phyloP scores from a whole-genome alignment of 1,140 invertebrate genomes.

The Eulimnadia texana region DNA sequence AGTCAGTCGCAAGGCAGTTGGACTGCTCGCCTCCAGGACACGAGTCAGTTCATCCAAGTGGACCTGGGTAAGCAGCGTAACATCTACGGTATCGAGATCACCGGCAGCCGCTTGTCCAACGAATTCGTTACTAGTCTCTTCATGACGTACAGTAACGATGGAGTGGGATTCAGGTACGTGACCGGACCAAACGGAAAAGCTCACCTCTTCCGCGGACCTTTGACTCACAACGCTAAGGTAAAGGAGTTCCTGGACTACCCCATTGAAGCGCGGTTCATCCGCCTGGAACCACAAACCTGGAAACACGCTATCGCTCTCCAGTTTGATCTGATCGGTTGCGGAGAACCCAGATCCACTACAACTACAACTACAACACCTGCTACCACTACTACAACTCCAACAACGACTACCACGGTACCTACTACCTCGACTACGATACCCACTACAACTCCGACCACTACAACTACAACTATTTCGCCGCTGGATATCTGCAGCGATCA shows the following conservation, averaged over 20 bases:
- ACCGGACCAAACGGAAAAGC: constrained; percentile 20
- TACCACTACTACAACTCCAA: no score
- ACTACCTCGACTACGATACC: constrained; percentile 5
- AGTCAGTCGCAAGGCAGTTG: constrained; percentile 36
- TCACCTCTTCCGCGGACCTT: constrained; percentile 54
- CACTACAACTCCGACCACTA: background rate
- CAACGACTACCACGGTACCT: background rate
- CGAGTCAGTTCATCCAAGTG: constrained; percentile 52
- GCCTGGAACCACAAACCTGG: constrained; percentile 59
- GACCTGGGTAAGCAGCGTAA: constrained; percentile 43
- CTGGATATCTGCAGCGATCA: constrained; percentile 37
- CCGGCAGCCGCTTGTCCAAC: constrained; percentile 42
- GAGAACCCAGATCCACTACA: constrained; percentile 21
- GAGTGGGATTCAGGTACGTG: constrained; percentile 38
- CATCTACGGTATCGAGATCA: constrained; percentile 53
- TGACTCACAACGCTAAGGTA: constrained; percentile 39
- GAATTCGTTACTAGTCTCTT: constrained; percentile 60
- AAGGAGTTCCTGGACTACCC: constrained; percentile 45
- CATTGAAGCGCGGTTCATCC: constrained; percentile 52
- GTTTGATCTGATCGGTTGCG: constrained; percentile 59
- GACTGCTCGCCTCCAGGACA: constrained; percentile 39
- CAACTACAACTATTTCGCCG: constrained; percentile 4
- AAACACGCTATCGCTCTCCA: constrained; percentile 52
- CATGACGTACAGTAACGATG: constrained; percentile 50
- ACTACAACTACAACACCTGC: background rate